Evolutionary conservation across 53 echinoderm and acorn worm species (phyloP).

Genomic region (Holothuria scabra): DNA sequence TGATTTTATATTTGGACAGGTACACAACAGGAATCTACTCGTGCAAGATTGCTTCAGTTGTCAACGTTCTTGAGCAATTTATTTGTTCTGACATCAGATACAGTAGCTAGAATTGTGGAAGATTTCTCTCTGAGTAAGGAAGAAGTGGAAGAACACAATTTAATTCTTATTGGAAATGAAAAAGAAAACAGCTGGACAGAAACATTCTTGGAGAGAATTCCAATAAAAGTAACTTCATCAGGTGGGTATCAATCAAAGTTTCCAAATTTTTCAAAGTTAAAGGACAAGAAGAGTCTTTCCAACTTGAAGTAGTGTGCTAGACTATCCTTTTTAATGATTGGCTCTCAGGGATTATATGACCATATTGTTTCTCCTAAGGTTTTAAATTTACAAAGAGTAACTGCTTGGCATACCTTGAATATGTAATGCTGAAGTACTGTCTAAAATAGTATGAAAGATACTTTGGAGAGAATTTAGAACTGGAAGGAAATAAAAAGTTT

Average conservation of each 20-base stretch:
- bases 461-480: no score
- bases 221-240: conserved; percentile 50
- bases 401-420: no score
- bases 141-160: conserved; percentile 55
- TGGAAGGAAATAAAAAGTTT: no score
- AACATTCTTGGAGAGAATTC: conserved; percentile 65
- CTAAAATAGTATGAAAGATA: no score
- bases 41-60: conserved; percentile 55
- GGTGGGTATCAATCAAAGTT: conserved; percentile 54
- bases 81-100: conserved; percentile 83
- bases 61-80: conserved; percentile 87
- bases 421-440: no score
- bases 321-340: no score
- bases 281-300: no score
- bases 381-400: no score
- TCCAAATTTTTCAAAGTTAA: no score
- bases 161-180: conserved; percentile 79
- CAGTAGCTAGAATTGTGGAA: conserved; percentile 72
- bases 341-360: no score
- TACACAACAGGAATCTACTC: conserved; percentile 52
- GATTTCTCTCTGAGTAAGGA: conserved; percentile 61
- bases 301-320: no score
- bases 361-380: no score
- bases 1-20: conserved; percentile 39
- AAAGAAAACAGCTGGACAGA: conserved; percentile 67